A percentile compares a stretch with the other conserved stretches of the same genome.
phyloP scores from a whole-genome alignment of 2,888 invertebrate species.

The Galeopsomyia nigrocyanea region DNA sequence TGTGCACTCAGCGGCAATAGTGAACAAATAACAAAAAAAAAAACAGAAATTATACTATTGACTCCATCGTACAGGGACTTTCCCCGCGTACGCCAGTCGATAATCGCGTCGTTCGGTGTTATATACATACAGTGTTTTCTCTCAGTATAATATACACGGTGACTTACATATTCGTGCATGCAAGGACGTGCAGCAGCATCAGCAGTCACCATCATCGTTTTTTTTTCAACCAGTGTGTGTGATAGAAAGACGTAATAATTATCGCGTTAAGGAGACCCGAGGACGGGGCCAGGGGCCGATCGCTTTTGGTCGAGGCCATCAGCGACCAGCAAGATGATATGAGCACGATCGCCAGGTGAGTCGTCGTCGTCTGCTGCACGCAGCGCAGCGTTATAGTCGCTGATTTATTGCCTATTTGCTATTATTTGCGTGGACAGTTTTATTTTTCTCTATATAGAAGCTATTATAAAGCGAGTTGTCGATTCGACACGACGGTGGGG shows the following conservation, averaged over 20 bases:
- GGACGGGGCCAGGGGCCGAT: conserved; percentile 22
- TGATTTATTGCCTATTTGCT: no score
- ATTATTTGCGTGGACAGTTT: no score
- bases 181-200: conserved; percentile 2
- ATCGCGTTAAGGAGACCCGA: conserved; percentile 18
- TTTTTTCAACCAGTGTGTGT: conserved; percentile 10
- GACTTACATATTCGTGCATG: background rate
- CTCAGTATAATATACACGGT: conserved; percentile 2
- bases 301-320: conserved; percentile 42
- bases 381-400: background rate
- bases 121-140: conserved; percentile 27
- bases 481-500: no score
- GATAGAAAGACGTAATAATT: conserved; percentile 13
- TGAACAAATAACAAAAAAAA: background rate
- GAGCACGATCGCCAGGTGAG: conserved; percentile 68
- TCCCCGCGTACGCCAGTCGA: no score
- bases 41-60: background rate
- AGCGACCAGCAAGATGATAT: conserved; percentile 64
- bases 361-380: conserved; percentile 38
- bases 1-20: conserved; percentile 24
- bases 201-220: conserved; percentile 22
- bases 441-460: no score
- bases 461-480: no score
- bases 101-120: background rate
- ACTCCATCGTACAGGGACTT: background rate